Evolutionary conservation across 2,888 invertebrate species (phyloP).

Genomic region (Imbricaverruca yamaguchii): DNA sequence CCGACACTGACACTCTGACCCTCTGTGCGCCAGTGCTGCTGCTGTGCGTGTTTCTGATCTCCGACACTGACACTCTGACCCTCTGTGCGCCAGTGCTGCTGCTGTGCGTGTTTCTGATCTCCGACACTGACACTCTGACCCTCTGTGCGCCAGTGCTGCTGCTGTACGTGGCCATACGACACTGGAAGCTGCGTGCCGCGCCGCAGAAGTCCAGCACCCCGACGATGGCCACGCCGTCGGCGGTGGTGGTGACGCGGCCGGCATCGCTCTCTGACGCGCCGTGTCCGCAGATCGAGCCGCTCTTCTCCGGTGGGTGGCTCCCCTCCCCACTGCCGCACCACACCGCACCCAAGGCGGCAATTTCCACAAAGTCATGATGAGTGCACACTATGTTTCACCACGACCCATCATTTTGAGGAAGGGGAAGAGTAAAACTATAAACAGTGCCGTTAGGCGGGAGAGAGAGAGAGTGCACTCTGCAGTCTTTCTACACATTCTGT

Average conservation of each 20-base stretch:
- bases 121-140: not conserved
- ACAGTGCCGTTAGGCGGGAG: no score
- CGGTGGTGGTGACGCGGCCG: conserved; percentile 4
- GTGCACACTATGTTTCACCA: no score
- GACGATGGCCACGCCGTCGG: not conserved
- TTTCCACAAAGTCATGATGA: no score
- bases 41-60: not conserved
- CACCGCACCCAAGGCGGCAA: no score
- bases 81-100: not conserved
- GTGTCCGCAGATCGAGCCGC: conserved; percentile 11
- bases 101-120: not conserved
- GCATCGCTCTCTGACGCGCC: not conserved
- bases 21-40: not conserved
- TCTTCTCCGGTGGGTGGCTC: not conserved
- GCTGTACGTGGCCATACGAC: conserved; percentile 7
- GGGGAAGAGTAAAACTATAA: no score
- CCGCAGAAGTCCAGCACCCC: not conserved
- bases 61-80: not conserved
- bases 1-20: not conserved
- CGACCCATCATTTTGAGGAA: no score
- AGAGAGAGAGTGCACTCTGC: no score
- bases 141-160: not conserved
- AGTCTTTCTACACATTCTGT: no score
- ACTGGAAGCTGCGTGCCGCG: conserved; percentile 10
- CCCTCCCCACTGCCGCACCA: not conserved